Evolutionary conservation across 2,888 invertebrate genomes (phyloP).

Genomic region (Myopa testacea): DNA sequence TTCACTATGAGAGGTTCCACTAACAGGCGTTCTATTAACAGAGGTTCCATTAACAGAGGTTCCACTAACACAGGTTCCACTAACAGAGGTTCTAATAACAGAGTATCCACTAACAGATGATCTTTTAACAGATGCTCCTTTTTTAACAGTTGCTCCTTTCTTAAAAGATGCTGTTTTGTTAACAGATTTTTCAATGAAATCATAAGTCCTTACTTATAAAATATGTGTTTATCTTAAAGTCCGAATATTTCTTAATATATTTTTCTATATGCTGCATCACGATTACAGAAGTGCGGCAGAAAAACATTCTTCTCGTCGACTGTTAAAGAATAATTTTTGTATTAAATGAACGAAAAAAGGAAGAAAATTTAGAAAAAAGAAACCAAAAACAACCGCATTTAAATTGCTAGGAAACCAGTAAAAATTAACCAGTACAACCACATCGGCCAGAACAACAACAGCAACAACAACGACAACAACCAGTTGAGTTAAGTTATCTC

Average conservation of each 20-base stretch:
- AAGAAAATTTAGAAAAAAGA: too few species aligned
- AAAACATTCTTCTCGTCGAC: background rate
- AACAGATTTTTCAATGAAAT: background rate
- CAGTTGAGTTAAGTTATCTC: slow-evolving; percentile 14
- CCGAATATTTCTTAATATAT: too few species aligned
- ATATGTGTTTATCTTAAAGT: too few species aligned
- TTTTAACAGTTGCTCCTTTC: background rate
- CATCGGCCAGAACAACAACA: background rate
- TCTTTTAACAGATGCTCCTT: background rate
- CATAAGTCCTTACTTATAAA: too few species aligned
- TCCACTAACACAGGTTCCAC: background rate
- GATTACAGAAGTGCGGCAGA: too few species aligned
- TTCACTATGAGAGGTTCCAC: background rate
- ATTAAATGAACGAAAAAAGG: background rate
- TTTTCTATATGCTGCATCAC: too few species aligned
- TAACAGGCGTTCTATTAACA: background rate
- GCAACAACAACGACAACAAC: background rate
- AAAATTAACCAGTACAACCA: background rate
- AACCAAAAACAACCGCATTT: background rate
- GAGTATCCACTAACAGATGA: too few species aligned
- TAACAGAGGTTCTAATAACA: too few species aligned
- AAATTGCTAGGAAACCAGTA: background rate
- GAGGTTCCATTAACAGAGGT: background rate
- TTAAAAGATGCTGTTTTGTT: background rate
- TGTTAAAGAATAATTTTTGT: too few species aligned